Conservation (phyloP, 2,888 invertebrate genomes). For the Arenicola marina region DNA sequence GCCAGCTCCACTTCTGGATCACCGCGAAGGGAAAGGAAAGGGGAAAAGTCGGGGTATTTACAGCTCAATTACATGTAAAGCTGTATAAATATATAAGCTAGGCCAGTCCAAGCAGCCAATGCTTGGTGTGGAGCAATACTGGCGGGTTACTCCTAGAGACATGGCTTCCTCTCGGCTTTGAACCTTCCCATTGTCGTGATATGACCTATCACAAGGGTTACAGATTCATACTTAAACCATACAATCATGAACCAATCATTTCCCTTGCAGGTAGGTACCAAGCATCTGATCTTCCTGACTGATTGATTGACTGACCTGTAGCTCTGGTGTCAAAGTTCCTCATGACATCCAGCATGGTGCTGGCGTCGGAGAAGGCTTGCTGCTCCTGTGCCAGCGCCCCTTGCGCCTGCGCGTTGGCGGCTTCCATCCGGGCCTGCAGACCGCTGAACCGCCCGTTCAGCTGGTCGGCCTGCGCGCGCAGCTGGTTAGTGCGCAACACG, state of each 20-base stretch:
- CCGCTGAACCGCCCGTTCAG: neutral
- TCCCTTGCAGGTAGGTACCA: neutral
- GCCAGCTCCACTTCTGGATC: neutral
- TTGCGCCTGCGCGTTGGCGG: slow-evolving; percentile 9
- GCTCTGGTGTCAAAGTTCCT: slow-evolving; percentile 17
- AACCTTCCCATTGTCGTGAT: too few species aligned
- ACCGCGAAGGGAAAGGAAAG: too few species aligned
- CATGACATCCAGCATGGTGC: slow-evolving; percentile 30
- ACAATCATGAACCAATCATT: too few species aligned
- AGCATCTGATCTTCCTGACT: neutral
- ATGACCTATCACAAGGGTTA: too few species aligned
- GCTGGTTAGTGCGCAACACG: neutral
- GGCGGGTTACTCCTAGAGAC: too few species aligned
- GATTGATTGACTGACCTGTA: slow-evolving; percentile 4
- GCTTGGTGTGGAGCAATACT: too few species aligned
- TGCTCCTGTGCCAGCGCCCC: slow-evolving; percentile 1
- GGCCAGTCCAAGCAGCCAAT: too few species aligned
- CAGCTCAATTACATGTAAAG: too few species aligned
- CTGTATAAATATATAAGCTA: too few species aligned
- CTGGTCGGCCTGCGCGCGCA: neutral
- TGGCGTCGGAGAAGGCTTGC: slow-evolving; percentile 11
- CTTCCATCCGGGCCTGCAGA: neutral
- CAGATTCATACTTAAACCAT: too few species aligned
- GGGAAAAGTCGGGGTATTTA: too few species aligned
- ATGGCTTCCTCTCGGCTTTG: too few species aligned